Base-by-base conservation (phyloP, 2,797 vertebrate species). In the Platyrinchus mystaceus region DNA sequence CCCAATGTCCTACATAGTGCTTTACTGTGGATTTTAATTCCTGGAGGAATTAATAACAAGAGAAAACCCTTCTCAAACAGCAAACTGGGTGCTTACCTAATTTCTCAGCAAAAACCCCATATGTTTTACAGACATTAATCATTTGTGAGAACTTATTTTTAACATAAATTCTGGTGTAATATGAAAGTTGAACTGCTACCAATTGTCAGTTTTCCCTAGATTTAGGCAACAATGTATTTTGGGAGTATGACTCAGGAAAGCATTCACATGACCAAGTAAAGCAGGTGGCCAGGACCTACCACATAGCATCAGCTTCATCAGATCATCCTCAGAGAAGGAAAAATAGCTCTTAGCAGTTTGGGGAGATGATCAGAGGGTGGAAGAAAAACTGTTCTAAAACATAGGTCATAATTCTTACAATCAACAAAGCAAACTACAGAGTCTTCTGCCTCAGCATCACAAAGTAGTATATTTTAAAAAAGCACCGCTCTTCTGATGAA, bases 191-290 rank as follows among this genome's bases (percentile, higher is more conserved):
- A 80, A 39, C 56, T 50, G 76, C 76, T 71, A 88, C n/a, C 21
- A 56, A 80, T 89, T 95, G 78, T 74, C 86, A 87, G 56, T 58
- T 78, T 87, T 80, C 36, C 82, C 78, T 52, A 37, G 64, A 95
- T 93, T 91, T 76, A 90, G 83, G 77, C 73, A 94, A 91, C 84
- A 92, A 91, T 66, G 12, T 90, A 96, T 92, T 92, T 94, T 82
- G 64, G 91, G 89, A 94, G 56, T 80, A 87, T 93, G 91, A 96
- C 95, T 96, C 92, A 95, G 89, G 78, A 89, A 87, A 91, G 52
- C 68, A 63, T 87, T 93, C 94, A 95, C 60, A 92, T 93, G 91
- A 91, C 77, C 84, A 84, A 96, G 89, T n/a, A 74, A 95, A 92
- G 81, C 89, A 93, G 95, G 86, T 94, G 92, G 95, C 71, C 71